Evolutionary conservation across 1,140 invertebrate genomes (phyloP), one percentile per base, ranked within the genome.

Genomic region (Glossosoma conforme): DNA sequence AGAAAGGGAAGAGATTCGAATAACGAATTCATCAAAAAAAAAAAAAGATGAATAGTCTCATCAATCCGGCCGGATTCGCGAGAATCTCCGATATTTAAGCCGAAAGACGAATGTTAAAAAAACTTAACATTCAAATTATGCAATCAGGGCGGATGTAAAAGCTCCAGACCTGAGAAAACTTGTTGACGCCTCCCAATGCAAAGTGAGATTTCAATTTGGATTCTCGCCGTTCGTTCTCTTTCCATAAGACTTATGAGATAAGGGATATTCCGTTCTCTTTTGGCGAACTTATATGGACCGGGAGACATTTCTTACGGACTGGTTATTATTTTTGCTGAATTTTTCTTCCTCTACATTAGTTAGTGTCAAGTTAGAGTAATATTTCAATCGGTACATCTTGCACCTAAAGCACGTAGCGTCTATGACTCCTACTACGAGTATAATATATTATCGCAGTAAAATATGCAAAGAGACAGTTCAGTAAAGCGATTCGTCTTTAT

Each of bases 171-270:
- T 38, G 44, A 38, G 35, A 22, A 54, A 54, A 54, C 52, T 53
- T 54, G 52, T 54, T 54, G 52, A 48, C 44, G n/a, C 24, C 22
- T n/a, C 13, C 20, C 22, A n/a, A 19, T 28, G 30, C 19, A 18
- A 21, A 19, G 37, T 13, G 41, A 54, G 52, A 54, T 54, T 54
- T 54, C 52, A 54, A 54, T 54, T 54, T 49, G 45, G 52, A 54
- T 53, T 43, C 37, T 28, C 32, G 20, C 33, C 51, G 51, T 36
- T 20, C 25, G 44, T 45, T 42, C 43, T 35, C 38, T 38, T 33
- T 24, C 18, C 49, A 14, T 22, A 28, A 35, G 40, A 44, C 44
- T 44, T 44, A 45, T 38, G 49, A 37, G 35, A 15, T 13, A 43
- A 15, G 28, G 35, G 28, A 37, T 36, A 15, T 28, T 24, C 22